Base-by-base conservation (phyloP, 2,797 vertebrate species). In the Cyprinella venusta region DNA sequence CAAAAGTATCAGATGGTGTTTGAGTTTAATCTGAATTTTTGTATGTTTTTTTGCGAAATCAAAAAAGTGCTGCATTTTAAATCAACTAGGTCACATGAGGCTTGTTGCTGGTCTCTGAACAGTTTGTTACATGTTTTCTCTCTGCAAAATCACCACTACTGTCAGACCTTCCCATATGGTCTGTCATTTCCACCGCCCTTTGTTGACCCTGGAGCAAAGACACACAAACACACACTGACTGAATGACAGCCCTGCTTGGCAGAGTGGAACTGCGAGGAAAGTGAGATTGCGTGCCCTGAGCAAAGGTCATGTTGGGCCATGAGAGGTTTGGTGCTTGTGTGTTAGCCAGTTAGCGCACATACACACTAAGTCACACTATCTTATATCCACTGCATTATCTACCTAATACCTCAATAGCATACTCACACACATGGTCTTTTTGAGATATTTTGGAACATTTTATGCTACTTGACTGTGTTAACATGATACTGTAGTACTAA, bases 271-370 rank as follows among this genome's bases (percentile, higher is more conserved):
- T 80, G 19, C 4, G 33, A 40, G 59, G 16, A n/a, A 74, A 52
- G 50, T 61, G 61, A 36, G 52, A 70, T 76, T 2, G 56, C 16
- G 16, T 82, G 70, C 33, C 71, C 19, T 42, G 6, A 79, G n/a
- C 76, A 81, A 84, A 84, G 81, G 78, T 71, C 71, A 80, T 56
- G 36, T 18, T 26, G n/a, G 69, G 52, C 69, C 69, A 76, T 4
- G 26, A 36, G 61, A 82, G 52, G 56, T 70, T 78, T 72, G 52
- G 19, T 9, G 65, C 13, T 75, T 72, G 38, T 4, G 19, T 33
- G 36, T 50, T 63, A 75, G 68, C 61, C 48, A 68, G 56, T 79
- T 75, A n/a, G 70, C 67, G 42, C n/a, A 26, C 18, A 71, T 30
- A 13, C 67, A 72, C 54, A 59, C 54, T 24, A 59, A 24, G 54